phyloP scores from a whole-genome alignment of 2,113 vertebrate species.

The Ptychochromis oligacanthus region DNA sequence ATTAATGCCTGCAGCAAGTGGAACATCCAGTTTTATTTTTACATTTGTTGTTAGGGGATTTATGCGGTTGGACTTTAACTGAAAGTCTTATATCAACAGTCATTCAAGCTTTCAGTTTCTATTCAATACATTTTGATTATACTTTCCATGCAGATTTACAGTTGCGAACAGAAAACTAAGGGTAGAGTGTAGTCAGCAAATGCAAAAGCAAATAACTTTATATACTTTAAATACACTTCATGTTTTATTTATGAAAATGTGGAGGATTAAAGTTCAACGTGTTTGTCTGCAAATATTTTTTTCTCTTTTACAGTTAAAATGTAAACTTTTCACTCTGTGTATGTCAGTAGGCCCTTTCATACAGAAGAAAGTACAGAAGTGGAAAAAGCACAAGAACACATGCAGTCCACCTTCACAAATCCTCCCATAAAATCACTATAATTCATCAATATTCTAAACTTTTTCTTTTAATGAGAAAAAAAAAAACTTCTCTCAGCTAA shows the following conservation, averaged over 20 bases:
- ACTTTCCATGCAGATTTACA: constrained; percentile 37
- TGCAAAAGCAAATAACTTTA: background rate
- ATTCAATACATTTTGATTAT: constrained; percentile 25
- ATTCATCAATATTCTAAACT: background rate
- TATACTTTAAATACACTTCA: background rate
- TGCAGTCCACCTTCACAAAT: background rate
- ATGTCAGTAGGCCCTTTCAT: background rate
- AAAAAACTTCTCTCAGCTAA: constrained; percentile 12
- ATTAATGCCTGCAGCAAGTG: constrained; percentile 57
- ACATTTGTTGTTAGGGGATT: constrained; percentile 26
- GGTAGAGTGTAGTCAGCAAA: background rate
- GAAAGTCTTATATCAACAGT: constrained; percentile 47
- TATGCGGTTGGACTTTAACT: constrained; percentile 31
- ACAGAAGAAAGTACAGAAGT: background rate
- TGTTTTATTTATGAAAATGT: background rate
- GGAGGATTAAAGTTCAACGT: background rate
- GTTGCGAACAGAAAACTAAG: constrained; percentile 20
- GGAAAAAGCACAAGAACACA: background rate
- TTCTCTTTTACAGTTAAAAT: background rate
- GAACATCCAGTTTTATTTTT: constrained; percentile 20
- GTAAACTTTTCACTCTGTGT: background rate
- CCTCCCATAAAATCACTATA: background rate
- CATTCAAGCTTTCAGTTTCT: constrained; percentile 23
- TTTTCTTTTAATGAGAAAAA: background rate
- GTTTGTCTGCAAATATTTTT: background rate